Evolutionary conservation across 2,888 invertebrate species (phyloP).

Genomic region (Rhynchonema sp.): DNA sequence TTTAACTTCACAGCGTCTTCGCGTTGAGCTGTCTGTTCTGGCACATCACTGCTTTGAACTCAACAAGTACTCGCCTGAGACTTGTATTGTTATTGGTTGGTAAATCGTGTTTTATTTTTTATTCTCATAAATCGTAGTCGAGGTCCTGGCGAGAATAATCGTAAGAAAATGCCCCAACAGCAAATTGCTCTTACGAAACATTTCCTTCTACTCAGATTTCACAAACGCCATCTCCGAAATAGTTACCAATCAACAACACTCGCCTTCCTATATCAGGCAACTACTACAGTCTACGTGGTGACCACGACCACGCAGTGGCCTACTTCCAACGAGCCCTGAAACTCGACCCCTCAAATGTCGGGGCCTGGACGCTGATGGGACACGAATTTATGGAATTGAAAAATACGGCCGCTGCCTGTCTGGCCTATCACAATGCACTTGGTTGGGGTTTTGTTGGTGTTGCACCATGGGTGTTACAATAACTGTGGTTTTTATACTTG

Average conservation of each 20-base stretch:
- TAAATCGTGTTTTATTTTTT: too few relatives aligned
- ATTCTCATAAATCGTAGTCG: too few relatives aligned
- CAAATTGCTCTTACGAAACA: too few relatives aligned
- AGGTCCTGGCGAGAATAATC: too few relatives aligned
- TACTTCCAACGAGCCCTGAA: slow-evolving; percentile 86
- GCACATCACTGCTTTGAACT: slow-evolving; percentile 80
- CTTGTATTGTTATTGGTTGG: slow-evolving; percentile 85
- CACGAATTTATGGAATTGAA: slow-evolving; percentile 98
- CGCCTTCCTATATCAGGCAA: slow-evolving; percentile 48
- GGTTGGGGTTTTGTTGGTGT: too few relatives aligned
- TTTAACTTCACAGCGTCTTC: slow-evolving; percentile 43
- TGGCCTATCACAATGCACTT: slow-evolving; percentile 86
- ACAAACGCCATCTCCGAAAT: too few relatives aligned
- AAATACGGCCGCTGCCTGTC: slow-evolving; percentile 93
- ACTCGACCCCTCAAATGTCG: slow-evolving; percentile 69
- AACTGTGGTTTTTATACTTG: too few relatives aligned
- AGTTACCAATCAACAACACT: too few relatives aligned
- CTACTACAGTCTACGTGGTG: slow-evolving; percentile 79
- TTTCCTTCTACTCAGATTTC: too few relatives aligned
- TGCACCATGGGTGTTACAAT: too few relatives aligned
- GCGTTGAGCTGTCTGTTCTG: slow-evolving; percentile 70
- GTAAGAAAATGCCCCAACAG: too few relatives aligned
- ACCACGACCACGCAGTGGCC: slow-evolving; percentile 90
- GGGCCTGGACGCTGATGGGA: slow-evolving; percentile 94
- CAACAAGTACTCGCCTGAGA: slow-evolving; percentile 89